Base-by-base conservation (phyloP, 2,888 invertebrate species). In the Onchidella celtica region DNA sequence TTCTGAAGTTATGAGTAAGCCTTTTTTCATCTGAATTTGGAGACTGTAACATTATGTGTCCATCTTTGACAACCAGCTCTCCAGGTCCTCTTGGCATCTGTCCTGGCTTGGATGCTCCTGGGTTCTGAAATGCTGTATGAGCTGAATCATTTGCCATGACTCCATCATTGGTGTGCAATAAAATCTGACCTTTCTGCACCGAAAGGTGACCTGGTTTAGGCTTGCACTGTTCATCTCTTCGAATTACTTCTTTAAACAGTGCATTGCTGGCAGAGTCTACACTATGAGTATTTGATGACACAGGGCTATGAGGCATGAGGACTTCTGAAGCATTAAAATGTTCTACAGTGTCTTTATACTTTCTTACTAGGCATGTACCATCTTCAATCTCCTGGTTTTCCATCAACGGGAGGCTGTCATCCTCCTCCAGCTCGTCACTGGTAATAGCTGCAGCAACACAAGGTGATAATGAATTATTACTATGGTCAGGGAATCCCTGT, bases 161-260 rank as follows among this genome's bases (percentile, higher is more conserved):
- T 3, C 75, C 75, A 40, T 63, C n/a, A n/a, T 21, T 14, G n/a
- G 77, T 77, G 68, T 77, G 77, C 34, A 77, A 61, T n/a, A 77
- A 6, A 32, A 77, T 77, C 32, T 77, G 66, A 32, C 77, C 77
- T 29, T n/a, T 29, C 34, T 77, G 66, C 55, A 77, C 77, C 32
- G 77, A 66, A 36, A 77, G 29, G 27, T 79, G 79, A 4, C 79
- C 73, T 21, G 65, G 72, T 36, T 34, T 72, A 11, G 66, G 65
- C 29, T 73, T 32, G 9, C 17, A 34, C 11, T 27, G 38, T 32
- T 66, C 36, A 55, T 57, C 73, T 32, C 73, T n/a, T 9, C 27
- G 24, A 6, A 57, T 34, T 1, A 65, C 66, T 40, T 72, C 77
- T 3, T 47, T 36, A 17, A 66, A 27, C 36, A 73, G 36, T 3